Conservation (phyloP, 1,140 invertebrate species). For the Calephelis nemesis region DNA sequence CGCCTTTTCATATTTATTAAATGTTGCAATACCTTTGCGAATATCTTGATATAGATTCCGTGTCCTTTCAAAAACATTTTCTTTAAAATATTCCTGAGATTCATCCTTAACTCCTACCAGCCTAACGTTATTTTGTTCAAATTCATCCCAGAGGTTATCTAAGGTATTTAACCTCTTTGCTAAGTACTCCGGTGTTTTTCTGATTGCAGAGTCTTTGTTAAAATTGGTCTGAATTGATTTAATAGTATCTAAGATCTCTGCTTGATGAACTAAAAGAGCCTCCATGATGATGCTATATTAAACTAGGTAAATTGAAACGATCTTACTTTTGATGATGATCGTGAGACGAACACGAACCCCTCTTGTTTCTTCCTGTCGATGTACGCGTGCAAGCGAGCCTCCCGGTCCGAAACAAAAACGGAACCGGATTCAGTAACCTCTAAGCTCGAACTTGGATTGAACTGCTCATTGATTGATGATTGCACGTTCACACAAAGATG, state of each 20-base stretch:
- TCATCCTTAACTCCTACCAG: slow-evolving; percentile 3
- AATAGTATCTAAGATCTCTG: slow-evolving; percentile 18
- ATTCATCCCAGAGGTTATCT: slow-evolving; percentile 23
- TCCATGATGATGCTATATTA: slow-evolving; percentile 17
- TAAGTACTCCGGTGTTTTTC: slow-evolving; percentile 22
- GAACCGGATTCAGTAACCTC: too few species aligned
- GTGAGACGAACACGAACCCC: not conserved
- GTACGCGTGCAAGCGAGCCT: slow-evolving; percentile 1
- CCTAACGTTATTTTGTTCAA: slow-evolving; percentile 16
- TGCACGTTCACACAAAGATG: not conserved
- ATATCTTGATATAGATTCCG: slow-evolving; percentile 1
- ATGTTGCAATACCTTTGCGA: not conserved
- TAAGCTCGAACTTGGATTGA: too few species aligned
- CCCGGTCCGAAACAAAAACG: not conserved
- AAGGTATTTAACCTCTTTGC: not conserved
- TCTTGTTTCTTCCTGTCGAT: too few species aligned
- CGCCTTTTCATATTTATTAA: slow-evolving; percentile 15
- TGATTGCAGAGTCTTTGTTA: slow-evolving; percentile 20
- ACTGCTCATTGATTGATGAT: too few species aligned
- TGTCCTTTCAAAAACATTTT: slow-evolving; percentile 14
- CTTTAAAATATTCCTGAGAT: slow-evolving; percentile 21
- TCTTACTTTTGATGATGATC: slow-evolving; percentile 23
- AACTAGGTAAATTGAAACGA: slow-evolving; percentile 21
- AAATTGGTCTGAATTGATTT: slow-evolving; percentile 19
- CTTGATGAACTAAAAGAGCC: slow-evolving; percentile 15